Evolutionary conservation across 2,888 invertebrate species (phyloP), one percentile per base, ranked within the genome.

Genomic region (Caenorhabditis imperialis): DNA sequence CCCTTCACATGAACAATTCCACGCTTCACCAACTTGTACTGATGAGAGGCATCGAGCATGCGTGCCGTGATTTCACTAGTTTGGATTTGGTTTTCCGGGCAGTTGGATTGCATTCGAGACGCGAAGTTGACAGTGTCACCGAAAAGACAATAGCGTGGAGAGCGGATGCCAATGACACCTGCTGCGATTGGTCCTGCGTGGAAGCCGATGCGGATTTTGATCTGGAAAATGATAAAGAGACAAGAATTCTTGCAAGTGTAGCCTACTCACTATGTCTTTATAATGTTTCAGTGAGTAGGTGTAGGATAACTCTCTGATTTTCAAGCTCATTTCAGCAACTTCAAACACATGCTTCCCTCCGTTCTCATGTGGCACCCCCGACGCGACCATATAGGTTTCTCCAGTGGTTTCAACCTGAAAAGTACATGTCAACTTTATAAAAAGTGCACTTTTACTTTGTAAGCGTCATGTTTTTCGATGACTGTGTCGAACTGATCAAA

Each of bases 71-170:
- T 69, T 47, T 83, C 81, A 48, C 78, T 78, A 1, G 81, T 81
- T 44, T 87, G 87, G 61, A 87, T 87, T 74, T 87, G 87, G 57
- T 87, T 85, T 2, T 86, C 85, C 14, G 87, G 84, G 27, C 86
- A 84, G 63, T 87, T 87, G 7, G 85, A 85, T 57, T 87, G 87
- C 87, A 87, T 87, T 47, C 87, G 78, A 7, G 87, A 87, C 8
- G 87, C 84, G 30, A 87, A 87, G 50, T 87, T 87, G 3, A 86
- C 86, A 55, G 86, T 86, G 69, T 86, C 86, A 6, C 86, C 86
- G 55, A 86, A 86, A 2, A 86, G 75, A 57, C 86, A 87, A 53
- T 83, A 86, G 7, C 86, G 60, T 0, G 86, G 86, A 20, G 85
- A 83, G 7, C 79, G 79, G n/a, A 83, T 71, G 18, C 86, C 87